Evolutionary conservation across 2,888 invertebrate genomes (phyloP).

Genomic region (Drosophila flavopinicola): DNA sequence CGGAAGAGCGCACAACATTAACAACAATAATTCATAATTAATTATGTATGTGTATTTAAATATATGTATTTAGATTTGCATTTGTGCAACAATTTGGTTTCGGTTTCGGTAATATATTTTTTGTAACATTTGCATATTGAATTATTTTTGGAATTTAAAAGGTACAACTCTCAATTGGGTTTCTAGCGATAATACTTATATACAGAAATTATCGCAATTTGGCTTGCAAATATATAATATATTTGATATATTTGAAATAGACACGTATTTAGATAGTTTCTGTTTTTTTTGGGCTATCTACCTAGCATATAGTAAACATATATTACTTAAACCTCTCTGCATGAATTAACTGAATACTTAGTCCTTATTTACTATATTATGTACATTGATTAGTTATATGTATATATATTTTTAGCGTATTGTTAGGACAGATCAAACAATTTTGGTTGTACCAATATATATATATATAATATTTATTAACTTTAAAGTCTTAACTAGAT

Average conservation of each 20-base stretch:
- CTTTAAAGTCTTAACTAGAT: conserved; percentile 15
- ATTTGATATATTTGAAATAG: conserved; percentile 17
- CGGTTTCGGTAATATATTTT: conserved; percentile 29
- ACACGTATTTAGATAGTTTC: conserved; percentile 24
- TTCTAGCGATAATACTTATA: conserved; percentile 31
- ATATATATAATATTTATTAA: neutral
- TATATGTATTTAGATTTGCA: conserved; percentile 7
- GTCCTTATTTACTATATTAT: neutral
- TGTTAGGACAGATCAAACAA: conserved; percentile 7
- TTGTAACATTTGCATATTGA: conserved; percentile 30
- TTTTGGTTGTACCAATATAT: conserved; percentile 49
- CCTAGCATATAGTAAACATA: neutral
- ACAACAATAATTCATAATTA: conserved; percentile 43
- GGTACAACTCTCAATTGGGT: conserved; percentile 72
- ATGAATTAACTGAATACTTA: neutral
- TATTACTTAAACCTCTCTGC: neutral
- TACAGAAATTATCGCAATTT: conserved; percentile 35
- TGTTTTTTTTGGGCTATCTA: conserved; percentile 33
- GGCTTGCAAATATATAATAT: conserved; percentile 31
- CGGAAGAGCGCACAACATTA: conserved; percentile 52
- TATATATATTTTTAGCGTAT: neutral
- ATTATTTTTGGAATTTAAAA: conserved; percentile 49
- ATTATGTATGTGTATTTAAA: conserved; percentile 10
- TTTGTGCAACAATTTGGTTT: conserved; percentile 54
- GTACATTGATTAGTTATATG: conserved; percentile 1